Conservation (phyloP, 2,113 vertebrate species). For the Otocyon megalotis region DNA sequence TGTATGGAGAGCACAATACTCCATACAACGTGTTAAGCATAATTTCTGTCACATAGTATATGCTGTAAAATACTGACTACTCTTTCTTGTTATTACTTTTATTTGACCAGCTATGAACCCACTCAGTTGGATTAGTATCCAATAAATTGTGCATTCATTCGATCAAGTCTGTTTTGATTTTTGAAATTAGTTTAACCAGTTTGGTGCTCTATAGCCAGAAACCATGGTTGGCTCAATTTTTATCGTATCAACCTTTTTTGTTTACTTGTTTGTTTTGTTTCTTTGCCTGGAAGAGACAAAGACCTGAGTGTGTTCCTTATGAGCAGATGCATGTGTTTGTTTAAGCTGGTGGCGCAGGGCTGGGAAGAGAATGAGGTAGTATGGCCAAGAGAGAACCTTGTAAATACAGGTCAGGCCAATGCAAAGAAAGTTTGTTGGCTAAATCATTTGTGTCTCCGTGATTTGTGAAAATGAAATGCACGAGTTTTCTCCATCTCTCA, state of each 20-base stretch:
- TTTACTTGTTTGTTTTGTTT: slow-evolving; percentile 82
- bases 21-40: neutral
- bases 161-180: slow-evolving; percentile 51
- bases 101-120: slow-evolving; percentile 33
- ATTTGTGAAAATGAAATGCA: slow-evolving; percentile 48
- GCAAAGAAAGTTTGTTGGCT: slow-evolving; percentile 74
- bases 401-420: slow-evolving; percentile 79
- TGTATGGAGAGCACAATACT: neutral
- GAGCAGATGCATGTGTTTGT: slow-evolving; percentile 80
- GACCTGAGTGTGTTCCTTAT: slow-evolving; percentile 76
- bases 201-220: slow-evolving; percentile 70
- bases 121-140: slow-evolving; percentile 40
- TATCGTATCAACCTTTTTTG: slow-evolving; percentile 82
- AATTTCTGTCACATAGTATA: neutral
- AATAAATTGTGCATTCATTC: slow-evolving; percentile 59
- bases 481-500: neutral
- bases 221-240: slow-evolving; percentile 74
- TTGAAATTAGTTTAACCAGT: slow-evolving; percentile 69
- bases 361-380: slow-evolving; percentile 65
- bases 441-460: slow-evolving; percentile 47
- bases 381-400: slow-evolving; percentile 72
- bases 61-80: slow-evolving; percentile 32
- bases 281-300: slow-evolving; percentile 80
- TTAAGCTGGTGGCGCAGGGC: slow-evolving; percentile 66
- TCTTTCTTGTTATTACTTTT: slow-evolving; percentile 55